phyloP scores from a whole-genome alignment of 1,140 invertebrate species.

The Pseudomyrmex dendroicus region DNA sequence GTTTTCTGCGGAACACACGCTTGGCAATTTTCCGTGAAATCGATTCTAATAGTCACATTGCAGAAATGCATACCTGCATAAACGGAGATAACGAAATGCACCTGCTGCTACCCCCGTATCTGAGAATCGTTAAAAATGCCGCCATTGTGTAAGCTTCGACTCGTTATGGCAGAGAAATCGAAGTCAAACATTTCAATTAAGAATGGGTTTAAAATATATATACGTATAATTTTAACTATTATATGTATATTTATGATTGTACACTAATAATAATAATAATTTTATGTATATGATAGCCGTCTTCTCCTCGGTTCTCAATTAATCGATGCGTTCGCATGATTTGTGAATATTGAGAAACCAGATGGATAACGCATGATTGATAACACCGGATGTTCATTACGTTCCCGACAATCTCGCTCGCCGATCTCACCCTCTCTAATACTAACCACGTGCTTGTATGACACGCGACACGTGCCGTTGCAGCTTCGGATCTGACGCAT shows the following conservation, averaged over 20 bases:
- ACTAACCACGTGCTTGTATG: constrained; percentile 20
- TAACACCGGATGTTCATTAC: constrained; percentile 38
- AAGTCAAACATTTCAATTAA: too few species aligned
- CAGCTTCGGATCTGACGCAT: constrained; percentile 12
- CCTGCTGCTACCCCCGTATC: neutral
- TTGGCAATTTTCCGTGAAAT: constrained; percentile 30
- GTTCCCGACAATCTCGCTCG: constrained; percentile 20
- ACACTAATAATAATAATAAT: too few species aligned
- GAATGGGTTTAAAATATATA: too few species aligned
- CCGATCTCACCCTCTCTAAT: constrained; percentile 14
- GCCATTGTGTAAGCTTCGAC: neutral
- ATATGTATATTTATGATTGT: too few species aligned
- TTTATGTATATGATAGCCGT: too few species aligned
- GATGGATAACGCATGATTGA: neutral
- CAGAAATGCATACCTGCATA: constrained; percentile 18
- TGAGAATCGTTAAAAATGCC: neutral
- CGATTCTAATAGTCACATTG: neutral
- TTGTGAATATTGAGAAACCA: neutral
- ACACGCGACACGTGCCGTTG: constrained; percentile 49
- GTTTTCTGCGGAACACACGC: neutral
- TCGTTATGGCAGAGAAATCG: too few species aligned
- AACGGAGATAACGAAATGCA: constrained; percentile 1
- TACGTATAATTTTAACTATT: too few species aligned
- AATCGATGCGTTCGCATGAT: neutral
- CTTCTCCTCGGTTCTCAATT: neutral